Evolutionary conservation across 2,113 vertebrate species (phyloP), one percentile per base, ranked within the genome.

Genomic region (Oceanites oceanicus): DNA sequence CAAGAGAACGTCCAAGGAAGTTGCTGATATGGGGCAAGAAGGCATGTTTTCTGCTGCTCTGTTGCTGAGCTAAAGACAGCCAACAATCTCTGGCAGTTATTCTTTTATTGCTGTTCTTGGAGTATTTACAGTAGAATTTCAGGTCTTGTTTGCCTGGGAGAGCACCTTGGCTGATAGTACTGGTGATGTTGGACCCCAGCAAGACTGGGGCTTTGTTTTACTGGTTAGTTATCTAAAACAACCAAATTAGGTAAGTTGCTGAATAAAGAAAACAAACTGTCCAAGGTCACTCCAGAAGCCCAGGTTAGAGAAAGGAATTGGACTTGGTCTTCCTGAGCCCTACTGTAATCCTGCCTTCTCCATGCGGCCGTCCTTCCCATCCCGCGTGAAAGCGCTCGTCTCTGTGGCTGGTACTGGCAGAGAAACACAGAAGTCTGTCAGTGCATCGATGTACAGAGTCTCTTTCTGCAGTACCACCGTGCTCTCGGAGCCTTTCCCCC

Each of bases 351-450:
- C 74, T 92, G 26, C 36, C 49, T 61, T 36, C 25, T 65, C 47
- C 30, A 0, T 4, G 15, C 2, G 1, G 13, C 44, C 1, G 0
- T 62, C 68, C 55, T 52, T 47, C 47, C 71, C 1, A 0, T 29
- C 89, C 68, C 2, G 0, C 0, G 0, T 63, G 67, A 30, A 27
- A 62, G n/a, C 44, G 73, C 23, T 86, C 4, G 0, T n/a, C 50
- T 74, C 52, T 1, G 6, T 72, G 73, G 27, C 90, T 59, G 87
- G 6, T 77, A 10, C 53, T 83, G 86, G 7, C 29, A 22, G 63
- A 58, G 34, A 44, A 59, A 25, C 83, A 30, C 36, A 66, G 53
- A 32, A 45, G 25, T 53, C 68, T 36, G 55, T 49, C 50, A 66
- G 27, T 36, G 70, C 68, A 3, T 29, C 1, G 0, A 7, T 9